A percentile compares a stretch with the other conserved stretches of the same genome.
These are phyloP conservation scores for Argynnis bischoffii DNA, from an alignment of 2,888 invertebrate species.

Conservation along the genomic window DNA sequence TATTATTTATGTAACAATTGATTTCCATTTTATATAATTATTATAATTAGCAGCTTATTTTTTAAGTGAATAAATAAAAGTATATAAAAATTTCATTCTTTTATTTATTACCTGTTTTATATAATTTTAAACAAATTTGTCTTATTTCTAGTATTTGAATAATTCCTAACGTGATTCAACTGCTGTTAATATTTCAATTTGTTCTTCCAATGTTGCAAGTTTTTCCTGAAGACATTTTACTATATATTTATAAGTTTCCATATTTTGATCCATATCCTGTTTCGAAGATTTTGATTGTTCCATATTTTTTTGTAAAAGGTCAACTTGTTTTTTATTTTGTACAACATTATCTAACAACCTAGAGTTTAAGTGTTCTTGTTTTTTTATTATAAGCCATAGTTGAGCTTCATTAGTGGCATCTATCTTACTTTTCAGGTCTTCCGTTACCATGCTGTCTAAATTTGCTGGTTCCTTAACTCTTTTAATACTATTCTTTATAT, in stretches of 20 bases:
- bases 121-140: too few relatives aligned
- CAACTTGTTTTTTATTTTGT: conserved; percentile 64
- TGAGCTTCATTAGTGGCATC: conserved; percentile 62
- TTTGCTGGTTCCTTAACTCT: conserved; percentile 61
- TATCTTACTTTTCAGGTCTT: conserved; percentile 58
- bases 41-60: background rate
- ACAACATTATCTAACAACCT: conserved; percentile 59
- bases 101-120: background rate
- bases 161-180: conserved; percentile 63
- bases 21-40: background rate
- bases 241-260: conserved; percentile 68
- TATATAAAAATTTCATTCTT: background rate
- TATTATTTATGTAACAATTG: too few relatives aligned
- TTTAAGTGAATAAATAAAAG: conserved; percentile 10
- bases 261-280: conserved; percentile 59
- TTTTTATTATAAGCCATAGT: conserved; percentile 69
- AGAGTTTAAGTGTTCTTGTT: conserved; percentile 66
- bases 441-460: conserved; percentile 57
- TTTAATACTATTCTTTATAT: conserved; percentile 57
- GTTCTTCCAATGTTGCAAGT: conserved; percentile 72
- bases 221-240: conserved; percentile 74
- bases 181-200: conserved; percentile 72
- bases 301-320: conserved; percentile 58
- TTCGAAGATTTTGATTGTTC: conserved; percentile 54
- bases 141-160: background rate